Conservation (phyloP, 2,888 invertebrate species). For the Girardia tigrina region DNA sequence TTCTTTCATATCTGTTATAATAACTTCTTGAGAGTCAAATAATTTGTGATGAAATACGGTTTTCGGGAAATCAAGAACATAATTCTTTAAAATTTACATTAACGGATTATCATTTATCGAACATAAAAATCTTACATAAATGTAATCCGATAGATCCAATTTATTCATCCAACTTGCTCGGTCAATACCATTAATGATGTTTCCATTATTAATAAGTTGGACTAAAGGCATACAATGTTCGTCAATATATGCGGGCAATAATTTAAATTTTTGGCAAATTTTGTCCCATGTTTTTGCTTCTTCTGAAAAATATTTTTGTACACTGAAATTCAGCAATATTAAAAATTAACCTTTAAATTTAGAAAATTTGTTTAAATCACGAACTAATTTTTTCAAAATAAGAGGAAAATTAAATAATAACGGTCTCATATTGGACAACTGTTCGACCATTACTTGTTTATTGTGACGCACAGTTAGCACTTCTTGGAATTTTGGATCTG, state of each 20-base stretch:
- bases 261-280: not conserved
- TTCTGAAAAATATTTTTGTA: not conserved
- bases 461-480: not conserved
- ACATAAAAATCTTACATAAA: not conserved
- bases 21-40: not conserved
- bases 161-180: not conserved
- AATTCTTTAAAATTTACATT: too few relatives aligned
- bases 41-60: constrained; percentile 10
- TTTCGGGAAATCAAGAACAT: not conserved
- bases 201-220: not conserved
- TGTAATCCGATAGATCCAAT: not conserved
- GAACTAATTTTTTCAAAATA: not conserved
- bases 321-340: not conserved
- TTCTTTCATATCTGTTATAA: not conserved
- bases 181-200: not conserved
- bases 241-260: not conserved
- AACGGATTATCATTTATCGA: not conserved
- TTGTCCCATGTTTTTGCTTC: not conserved
- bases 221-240: constrained; percentile 14
- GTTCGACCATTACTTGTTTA: not conserved
- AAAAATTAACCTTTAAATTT: not conserved
- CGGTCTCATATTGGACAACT: constrained; percentile 15
- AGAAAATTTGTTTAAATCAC: not conserved
- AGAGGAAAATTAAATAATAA: not conserved
- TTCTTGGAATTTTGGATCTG: not conserved